Percentiles rank a stretch among this genome's conserved stretches.
These are phyloP conservation scores for Drosophila kohkoa DNA, from an alignment of 1,140 invertebrate species.

Conservation along the genomic window DNA sequence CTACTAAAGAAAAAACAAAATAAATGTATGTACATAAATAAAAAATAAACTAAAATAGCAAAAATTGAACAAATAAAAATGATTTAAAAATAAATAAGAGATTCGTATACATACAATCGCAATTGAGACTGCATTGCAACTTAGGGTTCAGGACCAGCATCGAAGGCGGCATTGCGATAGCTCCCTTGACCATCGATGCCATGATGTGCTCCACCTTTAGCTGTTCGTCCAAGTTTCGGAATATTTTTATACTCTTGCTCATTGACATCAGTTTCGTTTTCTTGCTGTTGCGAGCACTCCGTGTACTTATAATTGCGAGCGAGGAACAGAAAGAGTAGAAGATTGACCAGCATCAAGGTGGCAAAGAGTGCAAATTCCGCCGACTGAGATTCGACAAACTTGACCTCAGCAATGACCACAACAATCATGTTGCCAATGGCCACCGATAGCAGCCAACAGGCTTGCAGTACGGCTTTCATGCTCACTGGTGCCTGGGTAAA, in stretches of 20 bases:
- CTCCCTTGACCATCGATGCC: slow-evolving; percentile 6
- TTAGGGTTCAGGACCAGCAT: neutral
- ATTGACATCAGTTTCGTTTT: no score
- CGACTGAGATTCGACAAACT: slow-evolving; percentile 83
- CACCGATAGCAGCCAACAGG: slow-evolving; percentile 95
- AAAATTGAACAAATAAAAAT: slow-evolving; percentile 14
- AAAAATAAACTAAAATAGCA: neutral
- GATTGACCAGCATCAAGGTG: slow-evolving; percentile 92
- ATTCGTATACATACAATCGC: neutral
- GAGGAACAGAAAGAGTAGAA: slow-evolving; percentile 92
- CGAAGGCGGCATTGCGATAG: slow-evolving; percentile 22
- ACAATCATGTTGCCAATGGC: slow-evolving; percentile 94
- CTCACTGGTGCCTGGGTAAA: slow-evolving; percentile 95
- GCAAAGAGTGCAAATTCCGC: slow-evolving; percentile 95
- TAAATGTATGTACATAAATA: slow-evolving; percentile 3
- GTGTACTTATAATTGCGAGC: slow-evolving; percentile 90
- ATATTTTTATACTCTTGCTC: neutral
- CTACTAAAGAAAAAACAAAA: neutral
- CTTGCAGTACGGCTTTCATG: slow-evolving; percentile 97
- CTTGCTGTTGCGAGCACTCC: slow-evolving; percentile 36
- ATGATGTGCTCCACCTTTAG: neutral
- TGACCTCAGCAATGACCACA: slow-evolving; percentile 90
- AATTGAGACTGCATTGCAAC: neutral
- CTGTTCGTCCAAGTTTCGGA: neutral
- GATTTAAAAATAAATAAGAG: neutral